Evolutionary conservation across 2,888 invertebrate species (phyloP).

Genomic region (Drosophila birchii): DNA sequence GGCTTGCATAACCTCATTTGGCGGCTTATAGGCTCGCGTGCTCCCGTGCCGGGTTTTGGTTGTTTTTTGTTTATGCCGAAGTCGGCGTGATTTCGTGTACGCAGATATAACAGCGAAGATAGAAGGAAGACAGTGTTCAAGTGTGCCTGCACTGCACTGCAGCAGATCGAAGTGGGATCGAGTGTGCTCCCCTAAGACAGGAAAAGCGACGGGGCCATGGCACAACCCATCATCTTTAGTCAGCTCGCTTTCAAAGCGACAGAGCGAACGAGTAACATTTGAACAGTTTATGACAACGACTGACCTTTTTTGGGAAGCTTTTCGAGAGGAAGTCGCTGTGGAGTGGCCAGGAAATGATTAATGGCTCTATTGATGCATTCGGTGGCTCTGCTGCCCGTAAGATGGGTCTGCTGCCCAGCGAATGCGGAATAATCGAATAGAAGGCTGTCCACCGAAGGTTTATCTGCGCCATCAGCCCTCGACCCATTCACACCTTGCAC

Average conservation of each 20-base stretch:
- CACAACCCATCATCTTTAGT: slow-evolving; percentile 30
- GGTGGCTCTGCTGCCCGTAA: slow-evolving; percentile 24
- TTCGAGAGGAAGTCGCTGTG: slow-evolving; percentile 53
- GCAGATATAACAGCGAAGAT: slow-evolving; percentile 58
- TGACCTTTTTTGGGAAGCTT: slow-evolving; percentile 49
- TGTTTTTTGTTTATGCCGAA: neutral
- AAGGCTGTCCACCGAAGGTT: slow-evolving; percentile 24
- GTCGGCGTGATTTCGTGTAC: slow-evolving; percentile 69
- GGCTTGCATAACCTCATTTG: slow-evolving; percentile 71
- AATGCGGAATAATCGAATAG: slow-evolving; percentile 36
- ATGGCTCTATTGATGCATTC: slow-evolving; percentile 54
- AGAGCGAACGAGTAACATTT: slow-evolving; percentile 58
- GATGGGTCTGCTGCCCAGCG: slow-evolving; percentile 6
- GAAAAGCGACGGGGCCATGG: slow-evolving; percentile 27
- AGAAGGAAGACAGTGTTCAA: slow-evolving; percentile 48
- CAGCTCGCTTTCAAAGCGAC: slow-evolving; percentile 22
- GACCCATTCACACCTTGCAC: slow-evolving; percentile 37
- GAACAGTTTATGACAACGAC: slow-evolving; percentile 60
- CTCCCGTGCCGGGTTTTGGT: slow-evolving; percentile 49
- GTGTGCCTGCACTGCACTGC: slow-evolving; percentile 47
- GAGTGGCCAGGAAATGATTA: slow-evolving; percentile 66
- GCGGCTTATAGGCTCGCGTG: slow-evolving; percentile 64
- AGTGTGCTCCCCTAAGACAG: slow-evolving; percentile 38
- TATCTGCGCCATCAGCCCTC: slow-evolving; percentile 33
- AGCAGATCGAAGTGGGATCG: slow-evolving; percentile 51